Evolutionary conservation across 2,797 vertebrate genomes (phyloP), one percentile per base, ranked within the genome.

Genomic region (Euthynnus affinis): DNA sequence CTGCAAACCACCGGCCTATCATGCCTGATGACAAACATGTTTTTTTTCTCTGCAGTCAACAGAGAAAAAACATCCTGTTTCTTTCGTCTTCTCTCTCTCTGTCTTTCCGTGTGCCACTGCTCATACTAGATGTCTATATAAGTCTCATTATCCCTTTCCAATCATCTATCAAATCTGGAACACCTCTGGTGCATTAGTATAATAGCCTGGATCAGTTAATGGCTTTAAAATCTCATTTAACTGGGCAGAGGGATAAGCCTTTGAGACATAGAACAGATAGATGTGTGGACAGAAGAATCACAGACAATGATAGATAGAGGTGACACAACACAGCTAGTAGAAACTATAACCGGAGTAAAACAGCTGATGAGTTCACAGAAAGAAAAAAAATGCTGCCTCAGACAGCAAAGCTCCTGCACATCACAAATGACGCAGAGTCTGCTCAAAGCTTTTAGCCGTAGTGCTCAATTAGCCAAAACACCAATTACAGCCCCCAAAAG

Each of bases 201-300:
- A 90, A 89, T 86, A 87, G 84, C 88, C 72, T 89, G 69, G 84
- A 88, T 90, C 81, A 82, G 85, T 88, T 90, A 90, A 90, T 91
- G 85, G 85, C 86, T 76, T 89, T 88, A 84, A 88, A 90, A 89
- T 86, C 89, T 89, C 27, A 89, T 92, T 93, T 90, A 74, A 74
- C 64, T 66, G 81, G 71, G 81, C 82, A 82, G 71, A 77, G 57
- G 80, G 73, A 88, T 78, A 82, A 72, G 68, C 85, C 84, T 70
- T 61, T 71, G 82, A 87, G 80, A 90, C 78, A 52, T 34, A 0
- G 70, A 75, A 80, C 71, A 80, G 82, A 84, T 60, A 74, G 74
- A 85, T 56, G 62, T 60, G 51, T 71, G 66, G 76, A 86, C 67
- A 62, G 71, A 77, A 25, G 63, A 76, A 62, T 59, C 51, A 44